Evolutionary conservation across 2,797 vertebrate genomes (phyloP).

Genomic region (Catharus ustulatus): DNA sequence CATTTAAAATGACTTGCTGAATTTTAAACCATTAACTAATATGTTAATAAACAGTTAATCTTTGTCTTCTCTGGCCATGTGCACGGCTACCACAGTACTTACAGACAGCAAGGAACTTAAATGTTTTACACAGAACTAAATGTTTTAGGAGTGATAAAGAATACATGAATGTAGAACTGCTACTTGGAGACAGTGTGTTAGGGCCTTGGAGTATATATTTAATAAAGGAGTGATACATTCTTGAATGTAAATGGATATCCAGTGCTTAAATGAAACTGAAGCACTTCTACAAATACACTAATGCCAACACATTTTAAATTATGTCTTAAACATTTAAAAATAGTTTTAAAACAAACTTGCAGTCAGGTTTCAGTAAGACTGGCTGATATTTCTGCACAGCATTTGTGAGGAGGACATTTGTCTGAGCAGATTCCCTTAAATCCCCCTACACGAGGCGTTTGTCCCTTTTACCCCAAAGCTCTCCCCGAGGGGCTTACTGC

Average conservation of each 20-base stretch:
- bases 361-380: not conserved
- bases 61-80: not conserved
- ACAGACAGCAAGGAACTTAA: not conserved
- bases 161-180: not conserved
- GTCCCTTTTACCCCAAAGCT: not conserved
- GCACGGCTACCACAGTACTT: not conserved
- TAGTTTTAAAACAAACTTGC: not conserved
- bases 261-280: not conserved
- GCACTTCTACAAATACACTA: not conserved
- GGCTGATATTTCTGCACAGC: not conserved
- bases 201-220: not conserved
- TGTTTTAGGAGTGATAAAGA: constrained; percentile 27
- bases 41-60: constrained; percentile 62
- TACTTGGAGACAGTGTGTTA: not conserved
- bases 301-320: not conserved
- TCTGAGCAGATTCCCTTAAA: not conserved
- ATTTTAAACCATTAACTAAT: constrained; percentile 74
- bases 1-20: constrained; percentile 61
- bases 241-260: not conserved
- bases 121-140: constrained; percentile 16
- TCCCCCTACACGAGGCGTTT: not conserved
- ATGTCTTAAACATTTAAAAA: not conserved
- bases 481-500: not conserved
- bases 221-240: constrained; percentile 1
- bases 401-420: not conserved